A percentile compares a stretch with the other conserved stretches of the same genome.
These are phyloP conservation scores for Prochilodus magdalenae DNA, from an alignment of 2,113 vertebrate species.

Conservation along the genomic window DNA sequence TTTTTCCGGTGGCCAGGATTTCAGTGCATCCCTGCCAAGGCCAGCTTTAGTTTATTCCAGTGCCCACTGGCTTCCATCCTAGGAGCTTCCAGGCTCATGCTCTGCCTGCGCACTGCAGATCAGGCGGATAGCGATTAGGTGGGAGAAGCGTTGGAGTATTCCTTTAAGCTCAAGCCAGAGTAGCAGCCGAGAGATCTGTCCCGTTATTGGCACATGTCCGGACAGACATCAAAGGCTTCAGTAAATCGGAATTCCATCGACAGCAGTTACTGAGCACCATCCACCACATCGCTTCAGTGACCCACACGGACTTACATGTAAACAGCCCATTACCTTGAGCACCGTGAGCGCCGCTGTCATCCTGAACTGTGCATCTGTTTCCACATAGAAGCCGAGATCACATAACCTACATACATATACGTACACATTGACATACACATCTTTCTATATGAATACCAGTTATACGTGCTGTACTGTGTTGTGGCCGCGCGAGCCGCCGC, in stretches of 20 bases:
- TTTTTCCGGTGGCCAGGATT: too few species aligned
- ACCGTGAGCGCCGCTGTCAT: conserved; percentile 56
- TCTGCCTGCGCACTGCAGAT: neutral
- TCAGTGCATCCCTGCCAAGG: too few species aligned
- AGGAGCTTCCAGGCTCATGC: neutral
- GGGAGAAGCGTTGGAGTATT: neutral
- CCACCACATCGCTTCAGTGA: conserved; percentile 68
- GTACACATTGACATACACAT: conserved; percentile 29
- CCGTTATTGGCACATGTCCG: neutral
- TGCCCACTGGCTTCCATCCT: too few species aligned
- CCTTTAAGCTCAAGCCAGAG: conserved; percentile 5
- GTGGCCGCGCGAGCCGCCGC: conserved; percentile 65
- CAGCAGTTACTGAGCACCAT: conserved; percentile 64
- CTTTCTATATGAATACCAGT: conserved; percentile 42
- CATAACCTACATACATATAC: neutral
- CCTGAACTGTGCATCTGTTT: conserved; percentile 63
- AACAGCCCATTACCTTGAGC: conserved; percentile 50
- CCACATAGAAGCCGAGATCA: conserved; percentile 40
- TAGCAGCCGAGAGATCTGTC: neutral
- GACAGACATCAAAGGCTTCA: conserved; percentile 44
- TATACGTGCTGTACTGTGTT: conserved; percentile 47
- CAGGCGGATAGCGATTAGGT: neutral
- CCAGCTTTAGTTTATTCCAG: too few species aligned
- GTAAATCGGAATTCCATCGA: conserved; percentile 45
- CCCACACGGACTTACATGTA: conserved; percentile 55